A percentile compares a stretch with the other conserved stretches of the same genome.
Conservation (phyloP, 2,888 invertebrate genomes). For the Miltochrista miniata region DNA sequence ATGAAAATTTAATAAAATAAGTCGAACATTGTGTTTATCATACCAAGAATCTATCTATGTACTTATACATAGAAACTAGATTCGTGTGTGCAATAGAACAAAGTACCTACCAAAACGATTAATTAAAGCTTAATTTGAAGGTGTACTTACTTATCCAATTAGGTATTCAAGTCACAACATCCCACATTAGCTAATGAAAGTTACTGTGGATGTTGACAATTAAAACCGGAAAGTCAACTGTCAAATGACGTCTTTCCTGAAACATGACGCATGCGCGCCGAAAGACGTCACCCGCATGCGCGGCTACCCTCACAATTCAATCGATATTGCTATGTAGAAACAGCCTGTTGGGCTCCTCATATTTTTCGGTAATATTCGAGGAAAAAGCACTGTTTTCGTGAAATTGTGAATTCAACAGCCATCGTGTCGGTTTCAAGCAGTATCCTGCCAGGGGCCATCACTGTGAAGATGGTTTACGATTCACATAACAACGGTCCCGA, state of each 20-base stretch:
- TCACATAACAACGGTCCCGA: slow-evolving; percentile 81
- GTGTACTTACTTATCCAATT: too few relatives aligned
- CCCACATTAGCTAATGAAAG: too few relatives aligned
- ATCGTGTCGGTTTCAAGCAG: slow-evolving; percentile 78
- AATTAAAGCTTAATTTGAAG: too few relatives aligned
- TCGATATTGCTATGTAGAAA: slow-evolving; percentile 77
- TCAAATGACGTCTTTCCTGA: slow-evolving; percentile 74
- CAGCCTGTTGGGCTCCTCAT: slow-evolving; percentile 75
- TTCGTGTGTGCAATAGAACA: too few relatives aligned
- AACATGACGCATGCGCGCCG: slow-evolving; percentile 36
- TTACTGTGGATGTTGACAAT: slow-evolving; percentile 22
- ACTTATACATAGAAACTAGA: too few relatives aligned
- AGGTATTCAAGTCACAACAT: too few relatives aligned
- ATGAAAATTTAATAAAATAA: too few relatives aligned
- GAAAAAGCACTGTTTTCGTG: slow-evolving; percentile 48
- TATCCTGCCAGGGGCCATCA: slow-evolving; percentile 72
- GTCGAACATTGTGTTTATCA: too few relatives aligned
- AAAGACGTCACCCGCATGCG: slow-evolving; percentile 54
- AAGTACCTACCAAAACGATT: too few relatives aligned
- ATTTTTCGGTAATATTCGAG: slow-evolving; percentile 53
- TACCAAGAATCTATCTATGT: too few relatives aligned
- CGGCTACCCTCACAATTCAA: slow-evolving; percentile 50
- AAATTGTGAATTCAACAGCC: slow-evolving; percentile 51
- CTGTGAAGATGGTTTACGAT: slow-evolving; percentile 75
- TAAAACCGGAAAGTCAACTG: slow-evolving; percentile 48